These are phyloP conservation scores for Scatophagus argus DNA, from an alignment of 2,113 vertebrate genomes.

Conservation along the genomic window DNA sequence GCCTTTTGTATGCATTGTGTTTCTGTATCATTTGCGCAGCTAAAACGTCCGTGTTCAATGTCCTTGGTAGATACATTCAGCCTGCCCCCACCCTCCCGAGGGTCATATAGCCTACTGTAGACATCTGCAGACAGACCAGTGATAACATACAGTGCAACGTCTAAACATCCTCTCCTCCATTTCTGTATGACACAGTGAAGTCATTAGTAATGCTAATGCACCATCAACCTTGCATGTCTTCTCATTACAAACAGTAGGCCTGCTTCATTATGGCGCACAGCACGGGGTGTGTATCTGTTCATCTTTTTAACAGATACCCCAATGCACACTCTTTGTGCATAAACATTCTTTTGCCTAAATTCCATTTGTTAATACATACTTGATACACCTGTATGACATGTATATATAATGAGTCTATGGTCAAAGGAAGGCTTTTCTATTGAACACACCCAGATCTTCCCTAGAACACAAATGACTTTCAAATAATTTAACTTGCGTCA, in stretches of 20 bases:
- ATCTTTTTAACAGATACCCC: neutral
- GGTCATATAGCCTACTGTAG: constrained; percentile 54
- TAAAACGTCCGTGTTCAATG: constrained; percentile 21
- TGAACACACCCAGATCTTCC: neutral
- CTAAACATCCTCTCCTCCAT: constrained; percentile 58
- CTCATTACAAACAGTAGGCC: neutral
- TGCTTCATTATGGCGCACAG: neutral
- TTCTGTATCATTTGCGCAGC: neutral
- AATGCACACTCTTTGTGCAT: neutral
- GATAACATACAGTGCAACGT: constrained; percentile 60
- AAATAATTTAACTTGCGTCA: neutral
- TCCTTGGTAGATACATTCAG: constrained; percentile 28
- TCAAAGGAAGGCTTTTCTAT: too few species aligned
- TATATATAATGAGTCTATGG: neutral
- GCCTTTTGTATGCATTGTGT: neutral
- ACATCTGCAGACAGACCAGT: constrained; percentile 41
- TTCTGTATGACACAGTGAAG: constrained; percentile 31
- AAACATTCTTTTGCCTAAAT: neutral
- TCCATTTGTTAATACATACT: neutral
- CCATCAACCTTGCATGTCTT: neutral
- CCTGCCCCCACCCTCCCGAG: constrained; percentile 29
- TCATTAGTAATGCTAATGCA: constrained; percentile 6
- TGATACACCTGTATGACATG: neutral
- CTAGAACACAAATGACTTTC: neutral
- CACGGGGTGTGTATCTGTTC: neutral